These are phyloP conservation scores for Alethe diademata DNA, from an alignment of 2,113 vertebrate species.

Conservation along the genomic window DNA sequence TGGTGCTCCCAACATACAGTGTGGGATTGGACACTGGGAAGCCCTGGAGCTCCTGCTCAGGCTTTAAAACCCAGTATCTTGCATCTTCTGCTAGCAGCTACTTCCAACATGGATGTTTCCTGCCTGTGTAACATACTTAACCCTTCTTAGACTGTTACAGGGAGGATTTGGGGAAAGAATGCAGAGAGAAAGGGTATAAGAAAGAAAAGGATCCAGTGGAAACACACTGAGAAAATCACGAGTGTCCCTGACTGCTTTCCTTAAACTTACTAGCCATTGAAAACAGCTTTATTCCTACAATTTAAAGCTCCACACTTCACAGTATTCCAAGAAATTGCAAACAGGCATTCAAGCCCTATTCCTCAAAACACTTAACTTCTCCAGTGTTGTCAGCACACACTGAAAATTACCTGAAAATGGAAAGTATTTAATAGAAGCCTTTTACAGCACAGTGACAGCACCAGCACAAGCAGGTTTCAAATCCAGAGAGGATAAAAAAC, in stretches of 20 bases:
- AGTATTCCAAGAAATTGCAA: not conserved
- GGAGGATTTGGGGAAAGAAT: not conserved
- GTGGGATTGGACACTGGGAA: not conserved
- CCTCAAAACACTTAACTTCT: not conserved
- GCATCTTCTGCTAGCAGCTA: not conserved
- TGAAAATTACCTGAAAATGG: not conserved
- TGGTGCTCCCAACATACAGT: rapidly evolving
- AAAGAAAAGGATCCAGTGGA: not conserved
- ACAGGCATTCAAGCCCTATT: not conserved
- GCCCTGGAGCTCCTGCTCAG: not conserved
- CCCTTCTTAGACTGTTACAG: not conserved
- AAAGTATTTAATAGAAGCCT: not conserved
- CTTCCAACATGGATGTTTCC: not conserved
- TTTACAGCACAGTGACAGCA: not conserved
- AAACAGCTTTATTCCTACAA: not conserved
- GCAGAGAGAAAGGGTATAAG: not conserved
- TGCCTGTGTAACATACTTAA: rapidly evolving
- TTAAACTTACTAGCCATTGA: not conserved
- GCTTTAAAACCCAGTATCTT: not conserved
- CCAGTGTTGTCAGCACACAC: not conserved
- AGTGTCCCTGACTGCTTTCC: not conserved
- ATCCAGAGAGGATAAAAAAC: not conserved
- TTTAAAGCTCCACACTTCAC: not conserved
- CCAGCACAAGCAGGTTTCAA: not conserved
- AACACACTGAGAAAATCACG: not conserved